Conservation (phyloP, 1,140 invertebrate genomes). For the Conus betulinus region DNA sequence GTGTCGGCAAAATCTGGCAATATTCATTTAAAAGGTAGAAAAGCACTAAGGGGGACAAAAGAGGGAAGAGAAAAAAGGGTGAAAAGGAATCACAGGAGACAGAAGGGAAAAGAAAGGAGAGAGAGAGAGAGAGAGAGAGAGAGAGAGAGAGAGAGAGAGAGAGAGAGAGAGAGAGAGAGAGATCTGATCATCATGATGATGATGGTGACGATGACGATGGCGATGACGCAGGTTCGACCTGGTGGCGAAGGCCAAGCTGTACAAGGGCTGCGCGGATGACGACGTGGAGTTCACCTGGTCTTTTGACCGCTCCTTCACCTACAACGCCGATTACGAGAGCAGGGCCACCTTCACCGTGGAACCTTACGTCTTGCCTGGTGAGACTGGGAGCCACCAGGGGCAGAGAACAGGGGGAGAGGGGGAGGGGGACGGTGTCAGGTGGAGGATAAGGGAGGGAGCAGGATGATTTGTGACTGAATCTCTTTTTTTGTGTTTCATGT, state of each 20-base stretch:
- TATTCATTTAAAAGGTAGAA: too few relatives aligned
- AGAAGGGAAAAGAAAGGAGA: too few relatives aligned
- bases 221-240: constrained; percentile 17
- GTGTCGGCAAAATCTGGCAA: too few relatives aligned
- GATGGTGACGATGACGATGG: neutral
- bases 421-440: neutral
- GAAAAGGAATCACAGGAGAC: too few relatives aligned
- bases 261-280: constrained; percentile 34
- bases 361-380: constrained; percentile 32
- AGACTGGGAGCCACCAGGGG: too few relatives aligned
- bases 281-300: constrained; percentile 28
- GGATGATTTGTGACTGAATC: neutral
- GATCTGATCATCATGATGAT: neutral
- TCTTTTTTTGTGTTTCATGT: too few relatives aligned
- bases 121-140: too few relatives aligned
- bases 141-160: too few relatives aligned
- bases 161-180: too few relatives aligned
- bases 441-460: neutral
- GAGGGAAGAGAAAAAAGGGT: too few relatives aligned
- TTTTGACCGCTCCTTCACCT: constrained; percentile 12
- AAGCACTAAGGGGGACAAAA: too few relatives aligned
- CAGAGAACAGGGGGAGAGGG: neutral
- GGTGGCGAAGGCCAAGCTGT: constrained; percentile 26
- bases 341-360: constrained; percentile 23
- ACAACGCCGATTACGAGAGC: constrained; percentile 21